Percentiles rank a stretch among this genome's conserved stretches.
These are phyloP conservation scores for Nymphalis io DNA, from an alignment of 1,140 invertebrate species.

Conservation along the genomic window DNA sequence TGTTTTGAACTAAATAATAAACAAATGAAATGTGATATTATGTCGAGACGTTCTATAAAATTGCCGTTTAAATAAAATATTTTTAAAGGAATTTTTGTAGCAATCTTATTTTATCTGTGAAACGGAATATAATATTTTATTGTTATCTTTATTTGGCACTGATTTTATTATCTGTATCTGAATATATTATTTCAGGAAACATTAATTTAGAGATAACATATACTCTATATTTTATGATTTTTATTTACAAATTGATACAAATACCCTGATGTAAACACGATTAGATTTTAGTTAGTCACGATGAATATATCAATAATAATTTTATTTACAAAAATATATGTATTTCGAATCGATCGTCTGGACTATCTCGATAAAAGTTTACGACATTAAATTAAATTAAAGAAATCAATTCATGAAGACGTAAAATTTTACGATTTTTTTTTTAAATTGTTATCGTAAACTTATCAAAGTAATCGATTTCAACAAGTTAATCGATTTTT, in stretches of 20 bases:
- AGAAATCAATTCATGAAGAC: background rate
- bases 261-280: constrained; percentile 36
- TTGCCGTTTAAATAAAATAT: too few species aligned
- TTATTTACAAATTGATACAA: constrained; percentile 30
- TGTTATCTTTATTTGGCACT: constrained; percentile 27
- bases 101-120: background rate
- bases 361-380: constrained; percentile 18
- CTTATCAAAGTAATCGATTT: constrained; percentile 31
- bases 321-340: constrained; percentile 54
- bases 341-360: constrained; percentile 38
- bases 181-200: constrained; percentile 8
- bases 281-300: constrained; percentile 18
- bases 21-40: too few species aligned
- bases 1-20: too few species aligned
- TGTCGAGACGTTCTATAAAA: too few species aligned
- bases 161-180: constrained; percentile 13
- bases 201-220: constrained; percentile 4
- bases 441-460: background rate
- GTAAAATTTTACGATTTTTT: background rate
- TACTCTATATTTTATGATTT: constrained; percentile 17
- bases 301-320: constrained; percentile 33
- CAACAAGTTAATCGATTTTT: background rate
- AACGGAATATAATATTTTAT: background rate
- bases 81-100: too few species aligned
- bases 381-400: background rate